Conservation (phyloP, 1,140 invertebrate genomes). For the Apocrypta bakeri region DNA sequence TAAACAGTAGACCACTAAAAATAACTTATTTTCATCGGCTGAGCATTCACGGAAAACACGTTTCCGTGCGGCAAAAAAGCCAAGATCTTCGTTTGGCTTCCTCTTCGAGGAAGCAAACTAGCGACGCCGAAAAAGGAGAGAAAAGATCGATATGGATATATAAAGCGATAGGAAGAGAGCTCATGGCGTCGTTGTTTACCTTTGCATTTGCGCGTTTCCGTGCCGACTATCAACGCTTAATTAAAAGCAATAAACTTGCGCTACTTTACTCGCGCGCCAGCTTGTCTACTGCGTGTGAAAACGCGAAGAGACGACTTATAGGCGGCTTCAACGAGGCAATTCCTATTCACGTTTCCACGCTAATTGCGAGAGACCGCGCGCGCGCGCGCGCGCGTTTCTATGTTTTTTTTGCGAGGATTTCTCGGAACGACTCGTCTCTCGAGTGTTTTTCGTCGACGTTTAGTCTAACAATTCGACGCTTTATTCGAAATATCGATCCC, state of each 20-base stretch:
- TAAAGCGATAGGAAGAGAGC: neutral
- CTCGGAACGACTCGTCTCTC: neutral
- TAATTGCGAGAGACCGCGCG: slow-evolving; percentile 19
- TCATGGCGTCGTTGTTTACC: neutral
- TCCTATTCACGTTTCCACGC: slow-evolving; percentile 9
- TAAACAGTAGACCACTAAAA: neutral
- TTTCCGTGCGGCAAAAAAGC: neutral
- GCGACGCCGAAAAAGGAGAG: neutral
- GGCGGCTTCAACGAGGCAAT: neutral
- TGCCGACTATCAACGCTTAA: neutral
- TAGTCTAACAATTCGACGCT: no score
- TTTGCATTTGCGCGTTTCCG: slow-evolving; percentile 31
- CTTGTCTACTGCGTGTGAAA: neutral
- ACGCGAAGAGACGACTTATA: neutral
- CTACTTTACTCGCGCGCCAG: neutral
- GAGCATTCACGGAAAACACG: no score
- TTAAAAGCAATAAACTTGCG: slow-evolving; percentile 29
- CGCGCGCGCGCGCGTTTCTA: neutral
- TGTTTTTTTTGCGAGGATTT: neutral
- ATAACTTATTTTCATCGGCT: no score
- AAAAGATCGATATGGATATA: neutral
- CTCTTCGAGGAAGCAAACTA: neutral
- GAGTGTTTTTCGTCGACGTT: no score
- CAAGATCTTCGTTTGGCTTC: no score
- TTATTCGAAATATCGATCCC: no score